These are phyloP conservation scores for Cossypha polioptera DNA, from an alignment of 2,797 vertebrate genomes.

Conservation along the genomic window DNA sequence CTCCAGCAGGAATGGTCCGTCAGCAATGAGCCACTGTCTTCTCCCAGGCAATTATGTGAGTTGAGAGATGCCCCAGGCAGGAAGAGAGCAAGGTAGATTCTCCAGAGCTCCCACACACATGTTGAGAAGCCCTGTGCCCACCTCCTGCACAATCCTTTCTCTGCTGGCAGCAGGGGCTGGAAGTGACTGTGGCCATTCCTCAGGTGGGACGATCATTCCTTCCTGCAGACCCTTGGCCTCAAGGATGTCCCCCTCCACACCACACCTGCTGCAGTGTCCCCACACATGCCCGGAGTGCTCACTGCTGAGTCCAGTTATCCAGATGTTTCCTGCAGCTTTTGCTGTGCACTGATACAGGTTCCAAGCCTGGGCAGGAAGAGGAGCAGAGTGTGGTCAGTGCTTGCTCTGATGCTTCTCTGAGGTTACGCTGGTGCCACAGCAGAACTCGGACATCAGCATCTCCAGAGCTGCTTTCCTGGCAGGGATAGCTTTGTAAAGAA, in stretches of 20 bases:
- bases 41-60: not conserved
- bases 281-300: not conserved
- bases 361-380: not conserved
- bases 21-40: not conserved
- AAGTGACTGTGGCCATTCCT: not conserved
- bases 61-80: rapidly evolving
- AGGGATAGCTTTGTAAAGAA: not conserved
- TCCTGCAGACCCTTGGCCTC: not conserved
- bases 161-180: not conserved
- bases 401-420: not conserved
- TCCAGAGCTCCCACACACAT: rapidly evolving
- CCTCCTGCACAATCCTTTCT: not conserved
- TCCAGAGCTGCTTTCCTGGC: not conserved
- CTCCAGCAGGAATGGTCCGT: not conserved
- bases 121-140: rapidly evolving
- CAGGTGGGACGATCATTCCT: not conserved
- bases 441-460: not conserved
- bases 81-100: not conserved
- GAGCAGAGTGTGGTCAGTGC: not conserved
- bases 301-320: not conserved
- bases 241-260: not conserved
- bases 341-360: not conserved
- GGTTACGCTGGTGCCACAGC: not conserved
- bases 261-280: not conserved
- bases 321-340: not conserved